Evolutionary conservation across 2,797 vertebrate species (phyloP), one percentile per base, ranked within the genome.

Genomic region (Gadopsis bispinosus): DNA sequence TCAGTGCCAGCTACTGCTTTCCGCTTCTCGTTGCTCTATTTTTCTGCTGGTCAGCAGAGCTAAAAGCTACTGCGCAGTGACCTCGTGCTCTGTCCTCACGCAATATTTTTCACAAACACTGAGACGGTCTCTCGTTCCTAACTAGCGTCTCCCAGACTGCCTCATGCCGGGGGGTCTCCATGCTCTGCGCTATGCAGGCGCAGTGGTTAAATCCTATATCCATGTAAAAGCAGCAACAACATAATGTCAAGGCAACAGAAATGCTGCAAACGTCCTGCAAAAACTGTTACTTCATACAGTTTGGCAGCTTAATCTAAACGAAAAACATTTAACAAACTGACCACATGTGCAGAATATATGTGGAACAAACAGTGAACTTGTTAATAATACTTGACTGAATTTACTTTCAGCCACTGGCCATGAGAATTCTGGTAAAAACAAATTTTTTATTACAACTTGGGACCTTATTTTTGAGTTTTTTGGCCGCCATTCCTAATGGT

Each of bases 11-110:
- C 11, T 54, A 55, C 47, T 7, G 8, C 39, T 55, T 48, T 70
- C 29, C 43, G 66, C 45, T 59, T 45, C 11, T 41, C 26, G 11
- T 14, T 33, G 11, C 48, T 76, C 77, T 84, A 69, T 37, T 22
- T 88, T 87, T 81, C 65, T 14, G 64, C 78, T 81, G 56, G 84
- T 91, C 85, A 88, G 88, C 89, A 80, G 72, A 80, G 73, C 77
- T 87, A 83, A 81, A 85, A 84, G 75, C 67, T 88, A 3, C 73
- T 1, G 33, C 62, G 51, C 66, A 10, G 1, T 39, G 77, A 80
- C 43, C 54, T 80, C 79, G 64, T 7, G 14, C 39, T 43, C 65
- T 13, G 70, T 80, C 41, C 48, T 70, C n/a, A 47, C 17, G 17
- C 59, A 60, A 51, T 45, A 67, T 47, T 60, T 81, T 66, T 83